Evolutionary conservation across 2,888 invertebrate genomes (phyloP).

Genomic region (Acrocyrtus sp.): DNA sequence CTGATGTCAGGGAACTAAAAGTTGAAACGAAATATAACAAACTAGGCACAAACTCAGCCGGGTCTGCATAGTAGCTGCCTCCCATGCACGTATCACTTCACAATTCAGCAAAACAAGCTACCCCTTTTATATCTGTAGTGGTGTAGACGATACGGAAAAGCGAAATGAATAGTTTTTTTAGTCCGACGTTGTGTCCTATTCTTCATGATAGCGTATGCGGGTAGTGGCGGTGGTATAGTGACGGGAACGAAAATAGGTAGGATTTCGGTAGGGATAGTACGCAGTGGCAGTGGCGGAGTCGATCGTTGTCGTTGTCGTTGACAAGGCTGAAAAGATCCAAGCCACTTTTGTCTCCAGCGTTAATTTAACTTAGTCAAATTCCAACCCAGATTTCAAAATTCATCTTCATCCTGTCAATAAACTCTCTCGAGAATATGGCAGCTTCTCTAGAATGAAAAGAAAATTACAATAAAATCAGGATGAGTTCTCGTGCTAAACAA

Average conservation of each 20-base stretch:
- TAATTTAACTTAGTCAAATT: conserved; percentile 52
- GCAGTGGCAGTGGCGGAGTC: not conserved
- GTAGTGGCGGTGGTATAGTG: too few relatives aligned
- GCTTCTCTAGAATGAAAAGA: conserved; percentile 42
- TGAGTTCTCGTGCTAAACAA: too few relatives aligned
- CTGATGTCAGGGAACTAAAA: conserved; percentile 23
- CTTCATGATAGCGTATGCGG: not conserved
- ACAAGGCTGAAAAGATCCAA: conserved; percentile 24
- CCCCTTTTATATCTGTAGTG: too few relatives aligned
- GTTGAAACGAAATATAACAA: conserved; percentile 23
- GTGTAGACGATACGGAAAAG: too few relatives aligned
- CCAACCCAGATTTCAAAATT: conserved; percentile 52
- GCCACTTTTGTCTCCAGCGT: conserved; percentile 43
- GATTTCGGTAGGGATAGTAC: too few relatives aligned
- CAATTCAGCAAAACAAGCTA: not conserved
- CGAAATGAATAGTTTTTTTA: too few relatives aligned
- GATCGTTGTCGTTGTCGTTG: not conserved
- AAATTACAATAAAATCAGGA: conserved; percentile 43
- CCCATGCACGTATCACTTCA: conserved; percentile 34
- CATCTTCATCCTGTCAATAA: conserved; percentile 52
- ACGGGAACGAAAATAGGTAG: too few relatives aligned
- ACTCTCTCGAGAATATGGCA: conserved; percentile 40
- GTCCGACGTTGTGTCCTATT: not conserved
- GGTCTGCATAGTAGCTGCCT: too few relatives aligned
- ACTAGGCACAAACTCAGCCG: too few relatives aligned